Conservation (phyloP, 1,140 invertebrate species). For the Mesaphorura yosii region DNA sequence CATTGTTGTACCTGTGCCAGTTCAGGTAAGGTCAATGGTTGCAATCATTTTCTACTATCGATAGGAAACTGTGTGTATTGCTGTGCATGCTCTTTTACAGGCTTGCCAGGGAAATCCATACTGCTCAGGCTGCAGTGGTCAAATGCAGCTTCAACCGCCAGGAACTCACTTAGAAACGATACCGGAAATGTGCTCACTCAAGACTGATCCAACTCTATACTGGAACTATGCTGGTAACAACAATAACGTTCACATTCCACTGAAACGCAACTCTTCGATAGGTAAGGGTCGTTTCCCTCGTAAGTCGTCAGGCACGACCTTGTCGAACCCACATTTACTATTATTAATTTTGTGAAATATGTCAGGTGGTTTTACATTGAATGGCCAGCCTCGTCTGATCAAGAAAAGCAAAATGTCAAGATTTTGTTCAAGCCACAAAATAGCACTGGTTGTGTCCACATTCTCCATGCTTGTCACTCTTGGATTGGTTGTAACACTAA, state of each 20-base stretch:
- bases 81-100: neutral
- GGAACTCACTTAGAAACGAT: conserved; percentile 17
- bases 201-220: no score
- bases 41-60: neutral
- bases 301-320: neutral
- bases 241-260: conserved; percentile 11
- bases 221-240: conserved; percentile 21
- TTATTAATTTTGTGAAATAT: neutral
- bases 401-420: conserved; percentile 19
- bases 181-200: conserved; percentile 2
- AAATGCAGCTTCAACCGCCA: conserved; percentile 23
- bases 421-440: conserved; percentile 32
- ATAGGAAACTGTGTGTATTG: neutral
- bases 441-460: conserved; percentile 30
- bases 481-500: conserved; percentile 28
- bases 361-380: conserved; percentile 29
- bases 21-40: neutral
- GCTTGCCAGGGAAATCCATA: conserved; percentile 8
- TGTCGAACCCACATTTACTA: neutral
- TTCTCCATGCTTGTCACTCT: conserved; percentile 31
- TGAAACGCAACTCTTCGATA: conserved; percentile 23
- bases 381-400: conserved; percentile 23
- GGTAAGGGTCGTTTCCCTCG: conserved; percentile 10
- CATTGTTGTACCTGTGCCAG: neutral
- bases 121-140: conserved; percentile 26